These are phyloP conservation scores for Neotragus moschatus DNA, from an alignment of 2,113 vertebrate genomes.

Conservation along the genomic window DNA sequence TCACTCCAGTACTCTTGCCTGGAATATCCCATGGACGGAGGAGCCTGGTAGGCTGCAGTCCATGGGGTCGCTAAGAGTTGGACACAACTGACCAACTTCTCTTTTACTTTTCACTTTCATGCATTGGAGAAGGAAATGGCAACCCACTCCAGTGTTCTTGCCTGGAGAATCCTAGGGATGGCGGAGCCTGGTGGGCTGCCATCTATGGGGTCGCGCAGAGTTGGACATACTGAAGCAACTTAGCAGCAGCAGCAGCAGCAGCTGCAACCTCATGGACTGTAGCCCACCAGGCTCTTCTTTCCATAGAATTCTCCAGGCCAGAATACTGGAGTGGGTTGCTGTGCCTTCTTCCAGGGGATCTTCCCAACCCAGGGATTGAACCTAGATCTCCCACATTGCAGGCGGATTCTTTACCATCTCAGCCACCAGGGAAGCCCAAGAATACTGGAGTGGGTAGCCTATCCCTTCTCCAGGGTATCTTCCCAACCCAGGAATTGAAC, in stretches of 20 bases:
- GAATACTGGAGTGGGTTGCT: background rate
- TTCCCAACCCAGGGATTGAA: background rate
- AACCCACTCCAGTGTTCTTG: too few relatives aligned
- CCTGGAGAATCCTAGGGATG: too few relatives aligned
- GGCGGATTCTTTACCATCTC: background rate
- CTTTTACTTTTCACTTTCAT: too few relatives aligned
- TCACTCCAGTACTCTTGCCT: too few relatives aligned
- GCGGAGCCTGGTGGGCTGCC: too few relatives aligned
- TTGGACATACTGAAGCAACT: too few relatives aligned
- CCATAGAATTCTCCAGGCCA: background rate
- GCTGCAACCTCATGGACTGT: background rate
- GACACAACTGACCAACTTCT: fast-evolving
- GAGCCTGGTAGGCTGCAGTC: too few relatives aligned
- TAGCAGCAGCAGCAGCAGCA: too few relatives aligned
- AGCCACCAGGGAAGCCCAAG: too few relatives aligned
- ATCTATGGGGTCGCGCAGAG: too few relatives aligned
- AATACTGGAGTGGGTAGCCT: background rate
- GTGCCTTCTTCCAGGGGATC: background rate
- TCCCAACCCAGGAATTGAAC: background rate
- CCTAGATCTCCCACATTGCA: background rate
- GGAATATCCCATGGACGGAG: fast-evolving
- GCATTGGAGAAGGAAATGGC: too few relatives aligned
- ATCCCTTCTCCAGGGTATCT: background rate
- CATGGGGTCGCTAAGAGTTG: fast-evolving
- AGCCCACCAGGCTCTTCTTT: background rate